These are phyloP conservation scores for Pristionchus maxplancki DNA, from an alignment of 2,888 invertebrate species.

Conservation along the genomic window DNA sequence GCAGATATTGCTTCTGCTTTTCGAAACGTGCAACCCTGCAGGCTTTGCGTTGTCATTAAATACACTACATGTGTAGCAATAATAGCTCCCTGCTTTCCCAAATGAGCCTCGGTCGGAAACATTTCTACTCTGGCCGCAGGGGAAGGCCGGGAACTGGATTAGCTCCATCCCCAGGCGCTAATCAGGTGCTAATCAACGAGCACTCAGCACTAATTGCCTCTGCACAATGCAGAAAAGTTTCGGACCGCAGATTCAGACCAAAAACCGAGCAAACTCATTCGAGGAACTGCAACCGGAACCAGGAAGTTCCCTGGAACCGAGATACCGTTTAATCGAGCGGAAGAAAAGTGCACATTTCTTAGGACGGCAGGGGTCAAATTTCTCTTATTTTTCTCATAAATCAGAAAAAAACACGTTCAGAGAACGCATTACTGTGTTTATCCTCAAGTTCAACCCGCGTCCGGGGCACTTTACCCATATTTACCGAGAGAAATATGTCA, in stretches of 20 bases:
- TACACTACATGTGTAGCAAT: no score
- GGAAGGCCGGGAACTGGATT: no score
- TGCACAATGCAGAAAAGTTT: not conserved
- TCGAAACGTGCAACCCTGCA: not conserved
- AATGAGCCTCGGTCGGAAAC: no score
- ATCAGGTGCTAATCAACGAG: not conserved
- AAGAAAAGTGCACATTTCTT: not conserved
- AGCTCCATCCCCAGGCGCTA: not conserved
- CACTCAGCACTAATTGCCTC: not conserved
- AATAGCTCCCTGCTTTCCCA: no score
- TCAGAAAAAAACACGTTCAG: not conserved
- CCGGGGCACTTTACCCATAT: not conserved
- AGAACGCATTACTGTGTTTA: not conserved
- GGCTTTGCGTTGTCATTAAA: no score
- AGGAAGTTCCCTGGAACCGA: not conserved
- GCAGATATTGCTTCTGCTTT: no score
- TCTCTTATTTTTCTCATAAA: no score
- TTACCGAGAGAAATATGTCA: not conserved
- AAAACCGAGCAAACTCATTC: not conserved
- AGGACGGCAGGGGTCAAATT: not conserved
- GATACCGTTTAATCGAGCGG: not conserved
- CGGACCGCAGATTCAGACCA: not conserved
- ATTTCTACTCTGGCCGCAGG: no score
- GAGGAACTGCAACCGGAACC: not conserved
- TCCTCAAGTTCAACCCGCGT: not conserved